phyloP scores from a whole-genome alignment of 2,113 vertebrate genomes.

The Synchiropus splendidus region DNA sequence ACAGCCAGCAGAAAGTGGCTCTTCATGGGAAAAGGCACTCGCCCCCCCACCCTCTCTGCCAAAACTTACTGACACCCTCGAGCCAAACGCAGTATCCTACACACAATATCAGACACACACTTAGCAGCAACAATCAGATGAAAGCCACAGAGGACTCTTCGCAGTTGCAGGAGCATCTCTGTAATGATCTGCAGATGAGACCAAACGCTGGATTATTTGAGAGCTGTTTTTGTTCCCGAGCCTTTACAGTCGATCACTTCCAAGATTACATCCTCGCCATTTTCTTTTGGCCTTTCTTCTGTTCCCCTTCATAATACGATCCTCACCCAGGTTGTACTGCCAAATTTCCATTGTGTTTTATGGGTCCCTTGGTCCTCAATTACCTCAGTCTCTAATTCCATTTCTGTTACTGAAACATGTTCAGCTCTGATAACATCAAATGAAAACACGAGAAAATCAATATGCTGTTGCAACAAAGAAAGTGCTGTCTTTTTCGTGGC shows the following conservation, averaged over 20 bases:
- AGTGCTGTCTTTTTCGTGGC: constrained; percentile 34
- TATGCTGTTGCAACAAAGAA: constrained; percentile 24
- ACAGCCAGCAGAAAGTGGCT: constrained; percentile 46
- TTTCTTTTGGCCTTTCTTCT: too few species aligned
- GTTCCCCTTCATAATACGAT: too few species aligned
- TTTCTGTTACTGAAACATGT: constrained; percentile 20
- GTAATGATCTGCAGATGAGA: constrained; percentile 41
- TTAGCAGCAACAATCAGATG: constrained; percentile 17
- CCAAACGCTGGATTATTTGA: constrained; percentile 3
- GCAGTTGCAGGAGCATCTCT: constrained; percentile 24
- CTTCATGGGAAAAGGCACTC: constrained; percentile 53
- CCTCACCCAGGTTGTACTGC: constrained; percentile 24
- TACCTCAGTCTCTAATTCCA: constrained; percentile 18
- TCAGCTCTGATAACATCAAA: too few species aligned
- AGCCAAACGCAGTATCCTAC: constrained; percentile 24
- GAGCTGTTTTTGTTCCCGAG: too few species aligned
- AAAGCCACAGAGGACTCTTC: constrained; percentile 31
- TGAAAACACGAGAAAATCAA: constrained; percentile 8
- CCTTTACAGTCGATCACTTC: too few species aligned
- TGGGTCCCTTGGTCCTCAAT: constrained; percentile 33
- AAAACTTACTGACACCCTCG: constrained; percentile 21
- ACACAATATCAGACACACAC: constrained; percentile 6
- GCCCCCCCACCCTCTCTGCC: constrained; percentile 17
- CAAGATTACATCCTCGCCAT: too few species aligned
- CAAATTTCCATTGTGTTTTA: constrained; percentile 56